Percentiles rank a stretch among this genome's conserved stretches.
These are phyloP conservation scores for Cygnus olor DNA, from an alignment of 2,797 vertebrate genomes.

Conservation along the genomic window DNA sequence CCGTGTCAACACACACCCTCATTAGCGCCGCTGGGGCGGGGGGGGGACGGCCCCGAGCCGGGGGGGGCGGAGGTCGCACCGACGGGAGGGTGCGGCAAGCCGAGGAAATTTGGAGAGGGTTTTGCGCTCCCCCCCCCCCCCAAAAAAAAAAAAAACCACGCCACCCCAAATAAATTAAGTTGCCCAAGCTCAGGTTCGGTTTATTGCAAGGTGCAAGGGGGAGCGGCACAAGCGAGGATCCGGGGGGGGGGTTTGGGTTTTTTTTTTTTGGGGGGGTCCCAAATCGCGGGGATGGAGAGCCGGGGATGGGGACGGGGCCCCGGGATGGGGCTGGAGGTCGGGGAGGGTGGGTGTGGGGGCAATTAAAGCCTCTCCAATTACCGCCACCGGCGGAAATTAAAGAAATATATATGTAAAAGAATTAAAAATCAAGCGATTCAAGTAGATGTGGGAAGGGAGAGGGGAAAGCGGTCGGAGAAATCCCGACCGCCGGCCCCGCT, in stretches of 20 bases:
- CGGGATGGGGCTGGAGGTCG: not conserved
- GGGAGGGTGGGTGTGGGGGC: not conserved
- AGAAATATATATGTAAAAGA: not conserved
- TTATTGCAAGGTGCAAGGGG: not conserved
- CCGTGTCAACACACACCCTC: slow-evolving; percentile 81
- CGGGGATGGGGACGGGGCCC: not conserved
- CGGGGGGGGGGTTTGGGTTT: too few relatives aligned
- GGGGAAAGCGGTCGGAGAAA: not conserved
- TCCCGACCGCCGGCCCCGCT: not conserved
- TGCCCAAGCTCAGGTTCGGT: not conserved
- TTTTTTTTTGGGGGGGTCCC: not conserved
- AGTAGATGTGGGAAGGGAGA: not conserved
- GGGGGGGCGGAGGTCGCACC: slow-evolving; percentile 28
- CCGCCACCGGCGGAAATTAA: not conserved
- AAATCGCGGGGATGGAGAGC: not conserved
- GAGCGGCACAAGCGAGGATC: not conserved
- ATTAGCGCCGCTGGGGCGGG: slow-evolving; percentile 65
- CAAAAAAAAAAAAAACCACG: too few relatives aligned
- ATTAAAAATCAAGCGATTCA: not conserved
- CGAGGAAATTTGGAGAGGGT: slow-evolving; percentile 42
- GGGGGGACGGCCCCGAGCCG: slow-evolving; percentile 13
- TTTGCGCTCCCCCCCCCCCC: not conserved
- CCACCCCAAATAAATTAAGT: not conserved
- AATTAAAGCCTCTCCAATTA: slow-evolving; percentile 1
- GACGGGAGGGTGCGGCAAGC: not conserved